Percentiles rank a stretch among this genome's conserved stretches.
Conservation (phyloP, 2,113 vertebrate species). For the Podiceps cristatus region DNA sequence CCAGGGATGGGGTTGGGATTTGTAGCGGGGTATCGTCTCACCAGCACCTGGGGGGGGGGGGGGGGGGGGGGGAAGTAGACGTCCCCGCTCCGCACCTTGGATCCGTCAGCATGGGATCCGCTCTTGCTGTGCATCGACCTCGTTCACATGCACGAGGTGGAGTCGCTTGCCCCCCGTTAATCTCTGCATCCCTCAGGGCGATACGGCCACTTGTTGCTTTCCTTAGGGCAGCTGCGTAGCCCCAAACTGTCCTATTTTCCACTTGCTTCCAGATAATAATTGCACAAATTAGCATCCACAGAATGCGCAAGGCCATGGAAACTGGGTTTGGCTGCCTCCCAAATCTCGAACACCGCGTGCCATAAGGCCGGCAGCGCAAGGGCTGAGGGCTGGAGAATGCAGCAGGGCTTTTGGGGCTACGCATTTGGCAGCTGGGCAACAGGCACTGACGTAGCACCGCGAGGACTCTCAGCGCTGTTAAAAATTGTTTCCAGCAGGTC, state of each 20-base stretch:
- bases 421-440: neutral
- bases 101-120: neutral
- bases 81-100: accelerated
- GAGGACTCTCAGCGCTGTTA: neutral
- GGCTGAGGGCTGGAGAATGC: neutral
- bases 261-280: neutral
- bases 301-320: accelerated
- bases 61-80: neutral
- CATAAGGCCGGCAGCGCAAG: accelerated
- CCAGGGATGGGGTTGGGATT: neutral
- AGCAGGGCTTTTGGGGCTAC: neutral
- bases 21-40: accelerated
- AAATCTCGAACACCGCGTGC: accelerated
- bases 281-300: neutral
- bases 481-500: neutral
- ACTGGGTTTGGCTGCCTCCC: neutral
- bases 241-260: neutral
- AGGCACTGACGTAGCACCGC: neutral
- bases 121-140: neutral
- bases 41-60: accelerated
- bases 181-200: no score
- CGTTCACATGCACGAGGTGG: accelerated
- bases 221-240: neutral
- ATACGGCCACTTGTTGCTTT: neutral
- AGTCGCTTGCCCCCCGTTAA: neutral